These are phyloP conservation scores for Heterotis niloticus DNA, from an alignment of 2,113 vertebrate species.

Conservation along the genomic window DNA sequence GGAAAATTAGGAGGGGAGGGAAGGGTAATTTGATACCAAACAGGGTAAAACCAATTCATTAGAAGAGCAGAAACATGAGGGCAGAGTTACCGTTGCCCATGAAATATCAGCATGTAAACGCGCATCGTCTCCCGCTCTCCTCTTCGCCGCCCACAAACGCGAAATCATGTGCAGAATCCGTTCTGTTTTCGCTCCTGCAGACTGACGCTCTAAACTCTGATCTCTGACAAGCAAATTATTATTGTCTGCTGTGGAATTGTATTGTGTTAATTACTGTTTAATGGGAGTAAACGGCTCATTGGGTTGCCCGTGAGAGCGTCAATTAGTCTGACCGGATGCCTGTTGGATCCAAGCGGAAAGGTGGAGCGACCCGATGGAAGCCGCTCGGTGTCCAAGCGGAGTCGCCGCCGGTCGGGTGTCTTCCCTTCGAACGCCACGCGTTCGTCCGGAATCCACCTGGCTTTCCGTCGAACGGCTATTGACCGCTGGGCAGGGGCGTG, in stretches of 20 bases:
- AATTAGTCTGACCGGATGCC: too few relatives aligned
- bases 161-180: not conserved
- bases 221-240: not conserved
- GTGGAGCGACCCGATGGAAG: too few relatives aligned
- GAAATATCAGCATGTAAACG: constrained; percentile 42
- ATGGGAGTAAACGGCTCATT: not conserved
- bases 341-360: too few relatives aligned
- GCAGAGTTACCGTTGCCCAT: constrained; percentile 50
- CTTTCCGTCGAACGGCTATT: not conserved
- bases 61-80: constrained; percentile 51
- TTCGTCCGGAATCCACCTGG: not conserved
- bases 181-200: not conserved
- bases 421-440: too few relatives aligned
- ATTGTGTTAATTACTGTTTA: not conserved
- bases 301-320: not conserved
- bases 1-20: constrained; percentile 72
- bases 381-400: too few relatives aligned
- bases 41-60: constrained; percentile 74
- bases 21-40: constrained; percentile 71
- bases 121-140: constrained; percentile 29
- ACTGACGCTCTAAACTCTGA: not conserved
- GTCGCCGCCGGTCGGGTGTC: too few relatives aligned
- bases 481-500: not conserved
- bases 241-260: not conserved
- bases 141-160: constrained; percentile 1